phyloP scores from a whole-genome alignment of 2,113 vertebrate genomes.

The Nyctereutes procyonoides region DNA sequence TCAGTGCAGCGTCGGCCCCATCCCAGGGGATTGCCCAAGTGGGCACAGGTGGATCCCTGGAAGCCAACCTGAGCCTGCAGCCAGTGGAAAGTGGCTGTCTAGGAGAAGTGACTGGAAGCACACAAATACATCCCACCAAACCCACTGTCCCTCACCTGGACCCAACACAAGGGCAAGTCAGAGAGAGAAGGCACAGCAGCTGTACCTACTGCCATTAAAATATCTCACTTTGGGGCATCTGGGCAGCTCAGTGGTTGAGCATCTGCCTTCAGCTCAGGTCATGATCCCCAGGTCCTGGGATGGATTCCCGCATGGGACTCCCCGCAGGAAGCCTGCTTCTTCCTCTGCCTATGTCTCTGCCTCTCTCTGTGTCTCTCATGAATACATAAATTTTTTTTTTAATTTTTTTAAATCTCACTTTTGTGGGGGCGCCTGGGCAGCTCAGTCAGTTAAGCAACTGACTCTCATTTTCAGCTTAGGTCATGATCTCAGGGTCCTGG shows the following conservation, averaged over 20 bases:
- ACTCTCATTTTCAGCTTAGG: too few species aligned
- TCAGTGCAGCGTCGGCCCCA: background rate
- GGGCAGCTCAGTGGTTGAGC: too few species aligned
- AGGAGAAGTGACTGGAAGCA: fast-evolving
- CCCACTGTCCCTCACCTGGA: too few species aligned
- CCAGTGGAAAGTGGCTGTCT: background rate
- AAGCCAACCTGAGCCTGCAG: background rate
- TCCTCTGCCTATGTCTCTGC: too few species aligned
- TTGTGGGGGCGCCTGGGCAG: too few species aligned
- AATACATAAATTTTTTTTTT: too few species aligned
- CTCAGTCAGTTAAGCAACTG: too few species aligned
- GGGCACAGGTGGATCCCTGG: background rate
- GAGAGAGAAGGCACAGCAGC: background rate
- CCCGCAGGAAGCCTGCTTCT: too few species aligned
- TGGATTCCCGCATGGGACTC: background rate
- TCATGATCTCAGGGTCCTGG: too few species aligned
- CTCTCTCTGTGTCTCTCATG: too few species aligned
- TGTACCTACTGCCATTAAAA: fast-evolving
- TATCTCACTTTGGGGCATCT: background rate
- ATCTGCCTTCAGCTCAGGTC: background rate
- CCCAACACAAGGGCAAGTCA: background rate
- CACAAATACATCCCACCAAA: background rate
- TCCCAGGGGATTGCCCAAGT: fast-evolving
- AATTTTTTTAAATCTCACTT: too few species aligned
- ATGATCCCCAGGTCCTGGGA: background rate